Evolutionary conservation across 2,797 vertebrate species (phyloP).

Genomic region (Phrynocephalus guinanensis): DNA sequence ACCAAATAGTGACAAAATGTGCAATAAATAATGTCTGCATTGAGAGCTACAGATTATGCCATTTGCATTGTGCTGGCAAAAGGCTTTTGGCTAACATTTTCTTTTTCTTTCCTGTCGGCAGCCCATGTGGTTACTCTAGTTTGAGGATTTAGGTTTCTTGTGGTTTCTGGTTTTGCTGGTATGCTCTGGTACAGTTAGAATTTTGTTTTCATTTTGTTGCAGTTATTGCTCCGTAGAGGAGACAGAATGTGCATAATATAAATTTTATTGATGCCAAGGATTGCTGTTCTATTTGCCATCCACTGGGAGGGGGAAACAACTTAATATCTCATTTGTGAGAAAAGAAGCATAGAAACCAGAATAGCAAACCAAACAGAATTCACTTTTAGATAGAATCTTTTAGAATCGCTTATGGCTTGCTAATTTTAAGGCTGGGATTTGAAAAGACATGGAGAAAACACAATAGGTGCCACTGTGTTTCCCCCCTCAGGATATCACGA

Average conservation of each 20-base stretch:
- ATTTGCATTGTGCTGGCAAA: too few species aligned
- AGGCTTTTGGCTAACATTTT: too few species aligned
- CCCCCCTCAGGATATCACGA: constrained; percentile 27
- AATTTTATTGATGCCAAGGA: not conserved
- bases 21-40: too few species aligned
- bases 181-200: not conserved
- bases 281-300: constrained; percentile 30
- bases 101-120: not conserved
- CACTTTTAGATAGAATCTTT: not conserved
- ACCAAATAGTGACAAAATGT: too few species aligned
- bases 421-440: constrained; percentile 8
- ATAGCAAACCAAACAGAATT: not conserved
- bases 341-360: constrained; percentile 14
- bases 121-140: not conserved
- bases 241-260: not conserved
- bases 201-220: not conserved
- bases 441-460: not conserved
- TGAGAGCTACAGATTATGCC: too few species aligned
- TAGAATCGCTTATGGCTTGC: constrained; percentile 19
- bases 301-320: not conserved
- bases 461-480: constrained; percentile 18
- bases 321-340: not conserved
- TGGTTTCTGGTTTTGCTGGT: not conserved
- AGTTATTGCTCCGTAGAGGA: not conserved
- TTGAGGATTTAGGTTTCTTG: not conserved